Base-by-base conservation (phyloP, 2,797 vertebrate genomes). In the Neosilurus mollespiculum region DNA sequence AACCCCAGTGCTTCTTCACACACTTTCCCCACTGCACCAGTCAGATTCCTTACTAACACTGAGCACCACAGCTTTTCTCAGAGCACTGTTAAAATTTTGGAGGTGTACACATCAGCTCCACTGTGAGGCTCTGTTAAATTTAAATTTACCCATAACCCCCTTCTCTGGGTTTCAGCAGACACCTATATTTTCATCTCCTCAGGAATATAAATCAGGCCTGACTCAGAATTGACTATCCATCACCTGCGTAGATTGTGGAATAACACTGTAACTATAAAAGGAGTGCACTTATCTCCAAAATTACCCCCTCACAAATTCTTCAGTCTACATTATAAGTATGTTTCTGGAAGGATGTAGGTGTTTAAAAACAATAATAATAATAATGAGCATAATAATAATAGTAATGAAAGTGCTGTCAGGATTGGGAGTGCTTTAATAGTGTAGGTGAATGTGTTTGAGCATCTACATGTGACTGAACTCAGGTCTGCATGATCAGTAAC, bases 181-280 rank as follows among this genome's bases (percentile, higher is more conserved):
- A 16, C 20, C 9, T 77, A 43, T 77, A 15, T 37, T 59, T 78
- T 78, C 76, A 78, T 78, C 76, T 62, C 34, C 58, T 49, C 37
- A 64, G 59, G 59, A 78, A 78, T 78, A 64, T 64, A 49, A 78
- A 64, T 78, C 59, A 62, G n/a, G 12, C 7, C 22, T 16, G 58
- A 24, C 58, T 43, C 22, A 9, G 34, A 62, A 78, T 62, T 2
- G 59, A 49, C 37, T 16, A 53, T 78, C 59, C 37, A 51, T 78
- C 59, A 24, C 62, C 34, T 24, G 58, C 18, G 59, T 16, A 16
- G 22, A 59, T 34, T 49, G 59, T 14, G 18, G 34, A 37, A 58
- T 75, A 58, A 75, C 16, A 18, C 10, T 3, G 7, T 20, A 30
- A 73, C 24, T 24, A 5, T 15, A 69, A 11, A 1, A 49, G 1